Percentiles rank a stretch among this genome's conserved stretches.
Conservation (phyloP, 2,797 vertebrate species). For the Dipus sagitta region DNA sequence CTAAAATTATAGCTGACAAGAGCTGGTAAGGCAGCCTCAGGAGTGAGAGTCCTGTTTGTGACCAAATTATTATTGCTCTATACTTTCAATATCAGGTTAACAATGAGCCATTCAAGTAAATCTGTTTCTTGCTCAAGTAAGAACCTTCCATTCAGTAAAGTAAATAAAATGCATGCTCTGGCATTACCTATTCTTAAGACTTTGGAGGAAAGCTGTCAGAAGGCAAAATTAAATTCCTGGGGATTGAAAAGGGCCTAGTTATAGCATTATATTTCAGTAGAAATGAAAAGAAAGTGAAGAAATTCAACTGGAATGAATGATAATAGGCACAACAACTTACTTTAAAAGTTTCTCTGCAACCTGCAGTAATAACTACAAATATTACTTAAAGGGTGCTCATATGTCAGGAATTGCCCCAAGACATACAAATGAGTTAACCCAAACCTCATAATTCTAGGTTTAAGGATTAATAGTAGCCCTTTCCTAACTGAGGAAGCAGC, state of each 20-base stretch:
- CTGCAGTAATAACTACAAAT: neutral
- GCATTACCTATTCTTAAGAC: neutral
- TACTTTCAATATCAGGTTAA: neutral
- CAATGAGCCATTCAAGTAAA: neutral
- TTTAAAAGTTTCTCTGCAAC: neutral
- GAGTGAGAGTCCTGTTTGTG: neutral
- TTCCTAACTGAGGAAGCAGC: neutral
- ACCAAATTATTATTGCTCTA: neutral
- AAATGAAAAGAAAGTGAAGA: neutral
- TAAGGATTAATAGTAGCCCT: neutral
- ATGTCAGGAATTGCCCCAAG: neutral
- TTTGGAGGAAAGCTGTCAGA: neutral
- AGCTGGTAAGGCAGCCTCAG: conserved; percentile 1
- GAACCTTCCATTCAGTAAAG: neutral
- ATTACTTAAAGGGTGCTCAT: neutral
- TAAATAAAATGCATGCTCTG: neutral
- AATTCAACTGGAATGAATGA: neutral
- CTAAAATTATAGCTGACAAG: neutral
- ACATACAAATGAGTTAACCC: neutral
- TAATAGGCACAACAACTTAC: too few relatives aligned
- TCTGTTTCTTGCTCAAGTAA: neutral
- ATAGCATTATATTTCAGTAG: neutral
- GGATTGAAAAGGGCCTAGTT: neutral
- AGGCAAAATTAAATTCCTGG: conserved; percentile 24
- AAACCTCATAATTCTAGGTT: neutral